phyloP scores from a whole-genome alignment of 2,888 invertebrate species.

The Polyommatus iphigenia region DNA sequence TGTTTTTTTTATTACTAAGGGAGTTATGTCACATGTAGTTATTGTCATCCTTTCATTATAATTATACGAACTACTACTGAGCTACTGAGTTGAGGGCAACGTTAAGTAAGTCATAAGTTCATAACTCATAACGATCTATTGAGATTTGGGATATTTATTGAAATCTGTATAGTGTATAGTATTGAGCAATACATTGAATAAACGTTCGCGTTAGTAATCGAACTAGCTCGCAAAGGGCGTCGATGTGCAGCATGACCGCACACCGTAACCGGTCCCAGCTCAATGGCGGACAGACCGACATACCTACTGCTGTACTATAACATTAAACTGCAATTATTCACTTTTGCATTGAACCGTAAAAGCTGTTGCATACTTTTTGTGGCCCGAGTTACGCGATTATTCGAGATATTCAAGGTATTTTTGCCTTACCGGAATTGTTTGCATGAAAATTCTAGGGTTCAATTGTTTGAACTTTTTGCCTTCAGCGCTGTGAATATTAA shows the following conservation, averaged over 20 bases:
- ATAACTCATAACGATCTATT: neutral
- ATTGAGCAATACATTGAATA: conserved; percentile 26
- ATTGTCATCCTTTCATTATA: too few species aligned
- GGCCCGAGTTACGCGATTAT: neutral
- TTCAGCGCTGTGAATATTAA: neutral
- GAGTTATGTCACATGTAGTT: too few species aligned
- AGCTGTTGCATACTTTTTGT: neutral
- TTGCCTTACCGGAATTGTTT: neutral
- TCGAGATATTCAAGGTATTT: neutral
- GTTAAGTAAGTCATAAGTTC: too few species aligned
- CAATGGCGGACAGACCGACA: conserved; percentile 37
- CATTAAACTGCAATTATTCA: conserved; percentile 10
- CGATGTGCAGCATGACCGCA: conserved; percentile 56
- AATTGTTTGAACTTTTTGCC: neutral
- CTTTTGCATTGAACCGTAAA: conserved; percentile 9
- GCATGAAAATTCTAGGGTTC: neutral
- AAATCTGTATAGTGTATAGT: neutral
- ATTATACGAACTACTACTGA: too few species aligned
- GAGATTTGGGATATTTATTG: neutral
- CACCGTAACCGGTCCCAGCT: conserved; percentile 54
- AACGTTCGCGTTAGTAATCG: conserved; percentile 31
- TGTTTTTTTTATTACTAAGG: too few species aligned
- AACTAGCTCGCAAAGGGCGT: conserved; percentile 37
- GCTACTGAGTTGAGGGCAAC: too few species aligned
- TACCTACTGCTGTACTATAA: conserved; percentile 29